Evolutionary conservation across 2,113 vertebrate species (phyloP), one percentile per base, ranked within the genome.

Genomic region (Emydocephalus ijimae): DNA sequence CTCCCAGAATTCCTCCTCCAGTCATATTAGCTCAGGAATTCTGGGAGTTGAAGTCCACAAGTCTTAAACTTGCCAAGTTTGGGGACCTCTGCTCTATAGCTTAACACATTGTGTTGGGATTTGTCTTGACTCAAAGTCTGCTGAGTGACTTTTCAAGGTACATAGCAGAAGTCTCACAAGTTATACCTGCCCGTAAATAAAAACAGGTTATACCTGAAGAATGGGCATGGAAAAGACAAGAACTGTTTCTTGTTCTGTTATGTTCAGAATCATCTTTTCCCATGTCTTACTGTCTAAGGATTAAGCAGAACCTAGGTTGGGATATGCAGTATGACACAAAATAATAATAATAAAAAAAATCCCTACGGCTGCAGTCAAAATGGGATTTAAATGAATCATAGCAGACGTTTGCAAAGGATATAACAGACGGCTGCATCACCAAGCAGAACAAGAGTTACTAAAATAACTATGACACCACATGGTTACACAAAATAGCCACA

Each of bases 401-500:
- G 52, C 61, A 69, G 61, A 24, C 39, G 2, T 69, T 94, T 87
- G 48, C 48, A 61, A 0, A 85, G 45, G 55, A 43, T 52, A 64
- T 5, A 92, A 86, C 92, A 92, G 92, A 92, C 92, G 39, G 61
- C 52, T 34, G 61, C 45, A 89, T 92, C 50, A 29, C 87, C 87
- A 74, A 92, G 87, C 87, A 89, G 89, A 92, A 90, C 90, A 89
- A 85, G 92, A 92, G 21, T 12, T 52, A 90, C 92, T 92, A 90
- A 92, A 92, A 92, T 92, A 92, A 90, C 92, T 89, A 52, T 87
- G 88, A 88, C 74, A 90, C 88, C 92, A 92, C 92, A 92, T 92
- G 92, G 92, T 90, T 87, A 92, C 92, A 92, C 92, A 92, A 92
- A 92, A 92, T 92, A 92, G 92, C 92, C 55, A 90, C 89, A 92